These are phyloP conservation scores for Hyles vespertilio DNA, from an alignment of 1,140 invertebrate genomes.

Conservation along the genomic window DNA sequence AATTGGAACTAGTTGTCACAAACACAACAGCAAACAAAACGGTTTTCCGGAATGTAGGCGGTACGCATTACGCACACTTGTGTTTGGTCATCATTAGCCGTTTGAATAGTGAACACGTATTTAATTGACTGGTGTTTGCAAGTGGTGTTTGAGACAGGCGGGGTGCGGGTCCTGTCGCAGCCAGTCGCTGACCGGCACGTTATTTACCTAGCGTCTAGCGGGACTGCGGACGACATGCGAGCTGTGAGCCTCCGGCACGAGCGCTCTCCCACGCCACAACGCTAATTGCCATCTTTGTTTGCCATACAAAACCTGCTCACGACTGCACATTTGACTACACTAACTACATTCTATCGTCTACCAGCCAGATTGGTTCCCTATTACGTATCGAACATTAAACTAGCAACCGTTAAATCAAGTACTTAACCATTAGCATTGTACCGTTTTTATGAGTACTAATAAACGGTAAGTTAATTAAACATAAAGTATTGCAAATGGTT, in stretches of 20 bases:
- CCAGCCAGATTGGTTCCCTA: neutral
- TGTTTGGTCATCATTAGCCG: no score
- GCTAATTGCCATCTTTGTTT: slow-evolving; percentile 37
- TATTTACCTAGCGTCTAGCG: slow-evolving; percentile 64
- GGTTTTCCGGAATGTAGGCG: no score
- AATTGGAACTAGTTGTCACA: no score
- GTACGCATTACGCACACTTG: no score
- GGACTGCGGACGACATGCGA: slow-evolving; percentile 29
- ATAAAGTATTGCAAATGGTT: no score
- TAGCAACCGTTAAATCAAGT: no score
- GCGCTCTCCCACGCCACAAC: slow-evolving; percentile 30
- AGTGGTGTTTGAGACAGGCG: slow-evolving; percentile 1
- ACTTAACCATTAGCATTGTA: neutral
- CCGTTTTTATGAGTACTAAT: neutral
- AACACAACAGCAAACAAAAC: no score
- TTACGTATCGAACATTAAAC: neutral
- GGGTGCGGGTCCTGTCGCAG: slow-evolving; percentile 1
- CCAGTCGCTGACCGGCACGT: slow-evolving; percentile 37
- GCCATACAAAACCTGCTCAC: slow-evolving; percentile 9
- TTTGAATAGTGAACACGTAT: no score
- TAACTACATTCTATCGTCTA: no score
- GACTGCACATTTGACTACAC: slow-evolving; percentile 12
- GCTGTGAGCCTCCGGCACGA: slow-evolving; percentile 9
- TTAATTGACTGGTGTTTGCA: neutral
- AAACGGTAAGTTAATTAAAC: neutral